Conservation (phyloP, 2,797 vertebrate species). For the Morus bassanus region DNA sequence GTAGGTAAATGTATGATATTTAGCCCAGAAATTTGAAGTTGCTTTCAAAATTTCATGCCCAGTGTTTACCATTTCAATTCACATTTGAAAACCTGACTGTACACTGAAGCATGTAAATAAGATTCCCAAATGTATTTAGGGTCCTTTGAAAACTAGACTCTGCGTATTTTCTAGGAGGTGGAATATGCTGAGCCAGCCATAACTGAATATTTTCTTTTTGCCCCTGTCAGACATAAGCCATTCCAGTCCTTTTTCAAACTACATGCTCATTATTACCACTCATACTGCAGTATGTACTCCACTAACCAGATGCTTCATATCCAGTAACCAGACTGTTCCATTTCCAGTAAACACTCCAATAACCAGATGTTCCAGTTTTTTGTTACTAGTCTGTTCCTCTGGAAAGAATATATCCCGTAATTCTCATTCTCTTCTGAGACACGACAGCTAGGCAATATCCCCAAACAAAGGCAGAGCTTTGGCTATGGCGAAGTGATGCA, state of each 20-base stretch:
- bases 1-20: not conserved
- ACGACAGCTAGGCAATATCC: not conserved
- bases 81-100: not conserved
- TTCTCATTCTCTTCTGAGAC: not conserved
- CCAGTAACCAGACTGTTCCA: not conserved
- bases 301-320: not conserved
- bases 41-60: not conserved
- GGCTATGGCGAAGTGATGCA: not conserved
- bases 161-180: not conserved
- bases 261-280: not conserved
- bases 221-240: not conserved
- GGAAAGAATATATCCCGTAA: not conserved
- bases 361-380: not conserved
- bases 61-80: not conserved
- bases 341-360: not conserved
- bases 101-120: not conserved
- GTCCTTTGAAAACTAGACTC: not conserved
- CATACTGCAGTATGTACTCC: not conserved
- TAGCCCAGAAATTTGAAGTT: not conserved
- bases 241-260: not conserved
- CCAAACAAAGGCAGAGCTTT: not conserved
- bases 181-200: not conserved
- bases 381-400: not conserved
- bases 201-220: not conserved
- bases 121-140: not conserved